Evolutionary conservation across 2,888 invertebrate genomes (phyloP), one percentile per base, ranked within the genome.

Genomic region (Heliconius hortense): DNA sequence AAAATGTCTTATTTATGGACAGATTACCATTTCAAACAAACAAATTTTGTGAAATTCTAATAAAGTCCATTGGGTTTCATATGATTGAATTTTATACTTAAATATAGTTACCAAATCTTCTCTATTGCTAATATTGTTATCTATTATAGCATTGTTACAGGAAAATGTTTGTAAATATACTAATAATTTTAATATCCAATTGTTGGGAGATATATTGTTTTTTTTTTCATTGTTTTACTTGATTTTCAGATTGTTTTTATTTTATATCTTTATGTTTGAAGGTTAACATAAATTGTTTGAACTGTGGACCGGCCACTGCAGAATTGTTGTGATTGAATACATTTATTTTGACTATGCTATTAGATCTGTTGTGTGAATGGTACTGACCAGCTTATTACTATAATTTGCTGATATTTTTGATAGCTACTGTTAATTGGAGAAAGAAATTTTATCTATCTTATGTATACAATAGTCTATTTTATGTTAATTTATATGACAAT

Each of bases 151-250:
- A 8, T 56, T 56, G 56, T 56, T n/a, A 56, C 21, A n/a, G 56
- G 13, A 24, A 59, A 59, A 13, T 8, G 1, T 15, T 26, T 59
- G 56, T 21, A 64, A 4, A 10, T 63, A 10, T 35, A 35, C 31
- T 35, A 28, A 18, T 18, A 31, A 18, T 39, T 35, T 26, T 24
- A 39, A 7, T 15, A 66, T 35, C 24, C 66, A 66, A 39, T 35
- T 66, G 24, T 39, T 66, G 66, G 39, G 66, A 24, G 39, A 66
- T 24, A 66, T 66, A 31, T 62, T 62, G 11, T 39, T 11, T 35
- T 11, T 31, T 28, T 48, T 24, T 15, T 60, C n/a, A 64, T 39
- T 39, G 13, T 39, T 64, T 5, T n/a, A 11, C 53, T 21, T 21
- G 53, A 18, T 53, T 53, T 39, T 64, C 21, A 39, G 24, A 66